phyloP scores from a whole-genome alignment of 2,797 vertebrate genomes.

The Oreochromis grahami region DNA sequence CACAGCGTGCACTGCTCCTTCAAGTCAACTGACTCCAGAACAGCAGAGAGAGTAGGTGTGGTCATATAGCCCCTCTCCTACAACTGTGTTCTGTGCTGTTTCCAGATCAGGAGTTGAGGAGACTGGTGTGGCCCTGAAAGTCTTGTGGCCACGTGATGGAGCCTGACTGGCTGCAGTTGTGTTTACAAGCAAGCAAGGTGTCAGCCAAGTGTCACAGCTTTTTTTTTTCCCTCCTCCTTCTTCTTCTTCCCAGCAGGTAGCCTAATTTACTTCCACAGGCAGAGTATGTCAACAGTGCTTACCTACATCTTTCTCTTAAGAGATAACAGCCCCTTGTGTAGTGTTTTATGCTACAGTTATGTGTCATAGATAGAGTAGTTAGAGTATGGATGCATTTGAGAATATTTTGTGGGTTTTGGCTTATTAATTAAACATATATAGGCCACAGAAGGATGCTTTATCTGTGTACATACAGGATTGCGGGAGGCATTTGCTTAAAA shows the following conservation, averaged over 20 bases:
- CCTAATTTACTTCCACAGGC: slow-evolving; percentile 54
- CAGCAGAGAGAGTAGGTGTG: slow-evolving; percentile 67
- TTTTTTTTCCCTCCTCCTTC: not conserved
- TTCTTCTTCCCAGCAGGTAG: not conserved
- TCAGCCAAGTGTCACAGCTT: slow-evolving; percentile 68
- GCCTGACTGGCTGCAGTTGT: slow-evolving; percentile 48
- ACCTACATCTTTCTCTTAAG: slow-evolving; percentile 7
- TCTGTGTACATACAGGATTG: not conserved
- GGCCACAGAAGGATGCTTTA: not conserved
- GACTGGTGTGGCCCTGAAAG: not conserved
- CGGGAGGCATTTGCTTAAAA: not conserved
- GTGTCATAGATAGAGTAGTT: not conserved
- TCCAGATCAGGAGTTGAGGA: slow-evolving; percentile 50
- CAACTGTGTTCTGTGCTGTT: slow-evolving; percentile 39
- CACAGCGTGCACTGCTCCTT: not conserved
- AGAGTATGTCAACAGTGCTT: slow-evolving; percentile 53
- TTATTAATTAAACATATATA: not conserved
- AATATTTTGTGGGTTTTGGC: not conserved
- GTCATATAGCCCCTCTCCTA: slow-evolving; percentile 40
- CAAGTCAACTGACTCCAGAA: slow-evolving; percentile 42
- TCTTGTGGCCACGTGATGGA: slow-evolving; percentile 40
- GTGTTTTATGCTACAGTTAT: slow-evolving; percentile 19
- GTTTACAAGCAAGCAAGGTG: slow-evolving; percentile 71
- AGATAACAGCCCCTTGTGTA: slow-evolving; percentile 17
- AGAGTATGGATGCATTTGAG: not conserved